Evolutionary conservation across 2,888 invertebrate genomes (phyloP), one percentile per base, ranked within the genome.

Genomic region (Pandemis corylana): DNA sequence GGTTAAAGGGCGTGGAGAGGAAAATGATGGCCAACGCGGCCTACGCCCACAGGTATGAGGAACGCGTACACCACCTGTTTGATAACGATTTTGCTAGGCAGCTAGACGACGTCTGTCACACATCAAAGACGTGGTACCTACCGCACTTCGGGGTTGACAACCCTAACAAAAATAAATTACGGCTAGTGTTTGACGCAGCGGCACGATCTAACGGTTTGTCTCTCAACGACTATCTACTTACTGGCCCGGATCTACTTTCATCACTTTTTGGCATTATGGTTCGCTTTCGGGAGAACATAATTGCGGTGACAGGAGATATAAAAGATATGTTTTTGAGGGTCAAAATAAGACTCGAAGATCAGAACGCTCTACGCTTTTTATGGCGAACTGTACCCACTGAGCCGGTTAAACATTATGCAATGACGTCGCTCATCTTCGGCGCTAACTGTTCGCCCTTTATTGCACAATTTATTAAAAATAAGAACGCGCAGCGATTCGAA

Each of bases 201-300:
- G 75, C 73, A 0, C 78, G 74, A 36, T 28, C 64, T 2, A 15
- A 76, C 5, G 78, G 77, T 7, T 36, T 66, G 13, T 78, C 64
- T 2, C 20, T 81, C 7, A 83, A 83, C 63, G 81, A 82, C 68
- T 78, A 77, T 62, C 68, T 82, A 41, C 20, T 56, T 7, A 15
- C 7, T 9, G 56, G 56, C 2, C 56, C 56, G 56, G 56, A 56
- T 9, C 10, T 81, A 15, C 70, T 82, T 5, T 41, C 10, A 7
- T 80, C 87, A 6, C 73, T 90, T 61, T 72, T 83, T 0, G 84
- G 85, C 5, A 83, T 89, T 0, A 64, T 90, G 63, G 79, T 85
- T 75, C 82, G 85, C 0, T 90, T 90, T 73, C 73, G 89, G 56
- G 82, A 85, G 77, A 77, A 82, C 15, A 78, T 71, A 51, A 74